Evolutionary conservation across 2,888 invertebrate genomes (phyloP).

Genomic region (Netelia melanura): DNA sequence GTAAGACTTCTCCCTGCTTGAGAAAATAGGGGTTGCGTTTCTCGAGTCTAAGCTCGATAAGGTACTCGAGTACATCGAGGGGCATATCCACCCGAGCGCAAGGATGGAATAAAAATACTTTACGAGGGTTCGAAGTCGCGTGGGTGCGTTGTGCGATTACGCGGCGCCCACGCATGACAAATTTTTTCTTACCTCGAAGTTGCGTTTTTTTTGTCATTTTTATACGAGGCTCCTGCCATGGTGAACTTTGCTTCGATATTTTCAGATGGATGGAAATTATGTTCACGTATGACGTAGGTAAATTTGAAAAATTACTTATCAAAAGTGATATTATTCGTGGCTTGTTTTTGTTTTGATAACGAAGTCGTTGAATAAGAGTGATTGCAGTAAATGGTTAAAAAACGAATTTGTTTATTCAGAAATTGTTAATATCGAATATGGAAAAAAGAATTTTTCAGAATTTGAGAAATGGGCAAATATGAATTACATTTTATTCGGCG

Average conservation of each 20-base stretch:
- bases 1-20: neutral
- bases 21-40: neutral
- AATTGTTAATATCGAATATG: neutral
- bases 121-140: constrained; percentile 54
- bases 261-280: too few species aligned
- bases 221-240: too few species aligned
- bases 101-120: constrained; percentile 50
- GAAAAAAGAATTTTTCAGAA: neutral
- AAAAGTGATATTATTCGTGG: too few species aligned
- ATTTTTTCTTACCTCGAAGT: constrained; percentile 19
- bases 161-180: constrained; percentile 34
- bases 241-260: too few species aligned
- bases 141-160: constrained; percentile 43
- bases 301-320: too few species aligned
- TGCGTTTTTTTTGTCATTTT: too few species aligned
- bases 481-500: neutral
- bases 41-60: constrained; percentile 52
- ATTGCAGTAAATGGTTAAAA: too few species aligned
- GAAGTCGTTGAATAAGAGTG: too few species aligned
- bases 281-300: too few species aligned
- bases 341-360: too few species aligned
- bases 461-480: neutral
- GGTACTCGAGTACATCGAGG: constrained; percentile 23
- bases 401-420: too few species aligned
- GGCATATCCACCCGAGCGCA: neutral